Evolutionary conservation across 2,113 vertebrate species (phyloP).

Genomic region (Cacatua alba): DNA sequence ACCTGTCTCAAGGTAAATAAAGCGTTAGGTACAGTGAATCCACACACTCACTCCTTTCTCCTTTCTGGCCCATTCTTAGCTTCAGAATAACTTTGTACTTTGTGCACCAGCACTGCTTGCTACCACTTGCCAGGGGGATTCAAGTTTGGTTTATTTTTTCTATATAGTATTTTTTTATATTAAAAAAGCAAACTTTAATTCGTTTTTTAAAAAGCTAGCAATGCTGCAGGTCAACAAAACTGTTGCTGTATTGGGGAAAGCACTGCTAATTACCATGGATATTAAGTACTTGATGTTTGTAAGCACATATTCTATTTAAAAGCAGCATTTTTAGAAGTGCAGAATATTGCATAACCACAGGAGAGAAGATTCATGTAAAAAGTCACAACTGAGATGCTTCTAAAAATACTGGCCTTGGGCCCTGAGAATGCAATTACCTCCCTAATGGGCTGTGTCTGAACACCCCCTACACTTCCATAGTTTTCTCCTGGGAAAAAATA

Average conservation of each 20-base stretch:
- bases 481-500: neutral
- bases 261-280: neutral
- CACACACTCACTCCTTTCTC: neutral
- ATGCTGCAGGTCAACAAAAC: neutral
- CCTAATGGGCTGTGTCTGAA: neutral
- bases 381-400: neutral
- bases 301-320: neutral
- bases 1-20: neutral
- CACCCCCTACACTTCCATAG: neutral
- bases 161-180: neutral
- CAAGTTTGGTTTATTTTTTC: neutral
- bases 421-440: neutral
- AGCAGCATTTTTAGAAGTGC: neutral
- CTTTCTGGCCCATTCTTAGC: neutral
- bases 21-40: neutral
- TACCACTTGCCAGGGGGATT: neutral
- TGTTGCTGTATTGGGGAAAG: neutral
- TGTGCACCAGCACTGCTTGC: neutral
- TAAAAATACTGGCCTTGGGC: neutral
- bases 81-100: neutral
- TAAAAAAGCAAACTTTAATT: neutral
- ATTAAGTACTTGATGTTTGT: neutral
- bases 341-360: neutral
- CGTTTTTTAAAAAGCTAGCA: neutral
- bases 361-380: neutral